Evolutionary conservation across 2,797 vertebrate genomes (phyloP), one percentile per base, ranked within the genome.

Genomic region (Megalops cyprinoides): DNA sequence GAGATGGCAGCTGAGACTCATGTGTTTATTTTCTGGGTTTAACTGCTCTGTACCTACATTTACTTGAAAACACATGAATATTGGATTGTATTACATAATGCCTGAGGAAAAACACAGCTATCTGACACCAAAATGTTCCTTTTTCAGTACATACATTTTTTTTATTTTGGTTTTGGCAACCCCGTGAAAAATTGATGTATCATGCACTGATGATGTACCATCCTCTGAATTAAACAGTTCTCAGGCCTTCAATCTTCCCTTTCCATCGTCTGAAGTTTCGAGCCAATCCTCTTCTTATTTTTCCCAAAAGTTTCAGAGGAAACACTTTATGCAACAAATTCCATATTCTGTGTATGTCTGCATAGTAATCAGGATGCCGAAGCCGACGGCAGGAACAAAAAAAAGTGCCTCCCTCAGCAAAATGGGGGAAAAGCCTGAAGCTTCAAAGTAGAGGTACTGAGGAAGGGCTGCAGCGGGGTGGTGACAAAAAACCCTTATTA

Each of bases 201-300:
- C 6, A n/a, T 67, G 2, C 15, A 15, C 67, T 9, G 15, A 48
- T 42, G 44, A 23, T 37, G 8, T 53, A 10, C 14, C 1, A 39
- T 71, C 9, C 44, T 1, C 37, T 10, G 7, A 9, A 2, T 15
- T 53, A 2, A 14, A 1, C 67, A 71, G 42, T 71, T 42, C 10
- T 44, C 10, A 18, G 6, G 4, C 34, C 58, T 62, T 31, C 34
- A 28, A 34, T 25, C 15, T 2, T 71, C 8, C 42, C 6, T 14
- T 71, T 71, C 8, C 39, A 71, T 42, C 20, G 10, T 67, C 9
- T 71, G 39, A 71, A 71, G 67, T 71, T 71, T 67, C 6, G 39
- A 34, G 14, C 12, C 14, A 28, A 34, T 44, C 37, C 44, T 23
- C 2, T 37, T 23, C 37, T 12, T 3, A n/a, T 44, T 71, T 65